Percentiles rank a stretch among this genome's conserved stretches.
Evolutionary conservation across 2,797 vertebrate species (phyloP).

Genomic region (Perodicticus potto): DNA sequence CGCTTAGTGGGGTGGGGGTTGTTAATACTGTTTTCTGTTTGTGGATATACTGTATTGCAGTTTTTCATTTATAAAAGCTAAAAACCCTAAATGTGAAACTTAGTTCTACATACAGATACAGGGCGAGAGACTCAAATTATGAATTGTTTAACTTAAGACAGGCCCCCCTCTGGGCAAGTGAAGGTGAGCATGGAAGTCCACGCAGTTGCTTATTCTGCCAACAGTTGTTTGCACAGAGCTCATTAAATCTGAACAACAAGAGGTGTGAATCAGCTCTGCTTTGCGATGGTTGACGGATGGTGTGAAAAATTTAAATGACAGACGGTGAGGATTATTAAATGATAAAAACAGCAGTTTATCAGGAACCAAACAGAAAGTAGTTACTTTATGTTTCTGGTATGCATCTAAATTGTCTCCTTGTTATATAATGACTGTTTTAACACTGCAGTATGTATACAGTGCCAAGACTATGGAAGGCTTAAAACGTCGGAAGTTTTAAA

Average conservation of each 20-base stretch:
- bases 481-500: conserved; percentile 46
- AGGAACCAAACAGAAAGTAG: conserved; percentile 45
- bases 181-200: neutral
- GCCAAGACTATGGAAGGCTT: neutral
- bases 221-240: neutral
- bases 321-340: conserved; percentile 28
- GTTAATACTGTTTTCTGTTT: neutral
- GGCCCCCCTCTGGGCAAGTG: neutral
- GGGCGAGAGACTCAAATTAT: neutral
- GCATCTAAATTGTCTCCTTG: conserved; percentile 41
- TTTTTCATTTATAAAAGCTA: neutral
- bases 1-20: neutral
- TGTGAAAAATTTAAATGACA: conserved; percentile 56
- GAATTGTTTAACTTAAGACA: neutral
- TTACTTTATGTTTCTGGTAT: conserved; percentile 31
- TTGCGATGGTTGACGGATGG: neutral
- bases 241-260: neutral
- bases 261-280: neutral
- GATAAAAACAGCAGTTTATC: conserved; percentile 32
- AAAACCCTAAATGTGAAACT: conserved; percentile 23
- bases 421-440: conserved; percentile 25
- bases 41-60: neutral
- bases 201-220: neutral
- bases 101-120: conserved; percentile 5
- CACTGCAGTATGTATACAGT: neutral